These are phyloP conservation scores for Panurus biarmicus DNA, from an alignment of 2,113 vertebrate genomes.

Conservation along the genomic window DNA sequence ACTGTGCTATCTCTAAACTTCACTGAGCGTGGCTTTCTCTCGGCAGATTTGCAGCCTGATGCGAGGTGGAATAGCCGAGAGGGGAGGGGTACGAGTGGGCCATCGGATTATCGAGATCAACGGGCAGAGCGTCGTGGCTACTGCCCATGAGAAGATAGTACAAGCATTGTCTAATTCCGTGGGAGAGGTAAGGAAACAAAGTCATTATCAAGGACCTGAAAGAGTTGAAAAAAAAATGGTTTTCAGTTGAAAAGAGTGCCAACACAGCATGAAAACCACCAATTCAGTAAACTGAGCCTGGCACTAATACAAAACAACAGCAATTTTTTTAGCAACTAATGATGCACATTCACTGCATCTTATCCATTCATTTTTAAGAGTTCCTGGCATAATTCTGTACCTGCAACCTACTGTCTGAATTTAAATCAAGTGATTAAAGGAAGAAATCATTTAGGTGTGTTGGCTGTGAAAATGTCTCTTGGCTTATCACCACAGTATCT, in stretches of 20 bases:
- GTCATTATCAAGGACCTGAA: not conserved
- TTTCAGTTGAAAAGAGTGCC: not conserved
- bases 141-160: constrained; percentile 97
- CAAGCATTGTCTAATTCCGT: constrained; percentile 97
- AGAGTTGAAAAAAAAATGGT: not conserved
- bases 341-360: not conserved
- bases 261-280: not conserved
- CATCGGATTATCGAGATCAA: constrained; percentile 99
- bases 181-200: constrained; percentile 82
- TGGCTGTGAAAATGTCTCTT: not conserved
- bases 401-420: not conserved
- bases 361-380: not conserved
- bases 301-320: not conserved
- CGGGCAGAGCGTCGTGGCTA: constrained; percentile 95
- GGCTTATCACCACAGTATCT: not conserved
- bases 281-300: not conserved
- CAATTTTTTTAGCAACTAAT: not conserved
- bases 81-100: constrained; percentile 92
- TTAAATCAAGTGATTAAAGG: not conserved
- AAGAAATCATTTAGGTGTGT: not conserved
- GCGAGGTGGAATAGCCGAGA: constrained; percentile 95
- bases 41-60: constrained; percentile 95
- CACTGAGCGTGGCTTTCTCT: not conserved
- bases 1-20: not conserved
- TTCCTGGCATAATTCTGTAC: not conserved